A percentile compares a stretch with the other conserved stretches of the same genome.
phyloP scores from a whole-genome alignment of 2,113 vertebrate genomes.

The Formicarius rufipectus region DNA sequence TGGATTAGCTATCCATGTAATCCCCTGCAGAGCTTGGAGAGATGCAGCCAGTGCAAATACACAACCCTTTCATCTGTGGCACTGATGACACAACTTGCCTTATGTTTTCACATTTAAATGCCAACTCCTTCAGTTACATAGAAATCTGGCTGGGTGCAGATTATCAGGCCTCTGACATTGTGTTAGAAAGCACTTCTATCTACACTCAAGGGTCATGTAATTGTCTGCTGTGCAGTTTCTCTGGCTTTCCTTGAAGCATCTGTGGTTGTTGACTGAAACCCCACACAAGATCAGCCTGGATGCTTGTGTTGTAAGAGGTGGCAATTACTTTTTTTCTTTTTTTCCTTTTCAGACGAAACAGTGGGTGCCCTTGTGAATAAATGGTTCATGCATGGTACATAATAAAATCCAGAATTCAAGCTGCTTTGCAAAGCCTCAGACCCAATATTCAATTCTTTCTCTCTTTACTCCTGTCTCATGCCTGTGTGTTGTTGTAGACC shows the following conservation, averaged over 20 bases:
- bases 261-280: background rate
- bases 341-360: background rate
- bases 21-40: background rate
- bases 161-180: background rate
- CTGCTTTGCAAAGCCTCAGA: background rate
- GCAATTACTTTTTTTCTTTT: background rate
- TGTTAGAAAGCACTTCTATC: background rate
- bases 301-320: background rate
- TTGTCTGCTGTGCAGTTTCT: background rate
- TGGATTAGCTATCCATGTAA: background rate
- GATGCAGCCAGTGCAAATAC: background rate
- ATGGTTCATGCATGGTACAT: background rate
- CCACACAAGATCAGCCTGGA: background rate
- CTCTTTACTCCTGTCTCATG: background rate
- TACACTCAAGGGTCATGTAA: background rate
- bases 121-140: background rate
- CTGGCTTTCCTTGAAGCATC: background rate
- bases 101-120: background rate
- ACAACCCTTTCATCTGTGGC: background rate
- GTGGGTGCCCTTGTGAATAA: background rate
- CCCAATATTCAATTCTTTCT: background rate
- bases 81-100: background rate
- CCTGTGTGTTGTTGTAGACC: accelerated
- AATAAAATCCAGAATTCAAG: background rate
- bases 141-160: background rate